phyloP scores from a whole-genome alignment of 2,888 invertebrate species.

The Synanthedon myopaeformis region DNA sequence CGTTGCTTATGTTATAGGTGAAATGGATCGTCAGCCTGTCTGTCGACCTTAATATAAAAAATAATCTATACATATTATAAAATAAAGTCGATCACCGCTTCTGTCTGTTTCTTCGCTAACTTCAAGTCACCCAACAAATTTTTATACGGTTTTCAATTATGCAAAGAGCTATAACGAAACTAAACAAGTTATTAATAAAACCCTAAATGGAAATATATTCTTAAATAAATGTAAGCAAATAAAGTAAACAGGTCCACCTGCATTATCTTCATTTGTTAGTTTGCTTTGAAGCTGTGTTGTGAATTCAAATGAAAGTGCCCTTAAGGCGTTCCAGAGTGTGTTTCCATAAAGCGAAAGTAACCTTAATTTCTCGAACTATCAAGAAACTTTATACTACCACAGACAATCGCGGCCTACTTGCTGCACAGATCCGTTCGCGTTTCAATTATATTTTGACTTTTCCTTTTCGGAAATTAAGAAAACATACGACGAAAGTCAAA shows the following conservation, averaged over 20 bases:
- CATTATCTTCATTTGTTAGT: too few relatives aligned
- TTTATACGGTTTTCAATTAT: neutral
- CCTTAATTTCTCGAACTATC: conserved; percentile 21
- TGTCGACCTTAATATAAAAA: too few relatives aligned
- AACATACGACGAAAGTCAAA: too few relatives aligned
- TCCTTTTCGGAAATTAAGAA: too few relatives aligned
- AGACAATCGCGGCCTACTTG: conserved; percentile 4
- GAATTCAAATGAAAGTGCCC: conserved; percentile 29
- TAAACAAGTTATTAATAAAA: too few relatives aligned
- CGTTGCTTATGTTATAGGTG: too few relatives aligned
- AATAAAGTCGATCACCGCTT: neutral
- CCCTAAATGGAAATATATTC: too few relatives aligned
- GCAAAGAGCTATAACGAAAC: neutral
- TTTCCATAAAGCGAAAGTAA: conserved; percentile 25
- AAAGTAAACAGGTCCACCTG: too few relatives aligned
- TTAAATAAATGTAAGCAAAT: neutral
- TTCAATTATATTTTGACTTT: too few relatives aligned
- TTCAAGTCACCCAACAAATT: neutral
- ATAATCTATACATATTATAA: too few relatives aligned
- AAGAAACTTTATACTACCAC: conserved; percentile 21
- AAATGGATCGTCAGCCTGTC: too few relatives aligned
- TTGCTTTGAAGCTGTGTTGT: neutral
- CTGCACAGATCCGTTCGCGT: neutral
- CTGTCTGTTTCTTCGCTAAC: too few relatives aligned
- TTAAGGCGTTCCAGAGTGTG: conserved; percentile 17